Evolutionary conservation across 1,140 invertebrate genomes (phyloP).

Genomic region (Drosophila kohkoa): DNA sequence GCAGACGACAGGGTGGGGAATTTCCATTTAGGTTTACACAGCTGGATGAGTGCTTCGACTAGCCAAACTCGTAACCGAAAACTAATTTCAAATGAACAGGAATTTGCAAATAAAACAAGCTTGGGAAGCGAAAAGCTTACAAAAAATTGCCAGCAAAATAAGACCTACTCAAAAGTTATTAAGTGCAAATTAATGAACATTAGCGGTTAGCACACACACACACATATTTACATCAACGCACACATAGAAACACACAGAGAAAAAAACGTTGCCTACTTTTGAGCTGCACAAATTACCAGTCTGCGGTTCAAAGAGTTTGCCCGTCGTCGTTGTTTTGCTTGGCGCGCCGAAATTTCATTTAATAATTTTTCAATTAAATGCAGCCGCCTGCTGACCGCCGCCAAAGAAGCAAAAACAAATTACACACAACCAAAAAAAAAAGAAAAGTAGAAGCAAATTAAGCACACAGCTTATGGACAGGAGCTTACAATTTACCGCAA

Average conservation of each 20-base stretch:
- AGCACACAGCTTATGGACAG: slow-evolving; percentile 29
- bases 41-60: not conserved
- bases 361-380: slow-evolving; percentile 83
- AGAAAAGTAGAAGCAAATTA: slow-evolving; percentile 29
- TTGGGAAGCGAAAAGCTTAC: slow-evolving; percentile 1
- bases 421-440: not conserved
- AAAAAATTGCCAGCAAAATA: slow-evolving; percentile 58
- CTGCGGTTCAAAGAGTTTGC: slow-evolving; percentile 16
- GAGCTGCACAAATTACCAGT: slow-evolving; percentile 52
- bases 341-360: slow-evolving; percentile 70
- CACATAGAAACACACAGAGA: not conserved
- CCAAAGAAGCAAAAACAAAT: slow-evolving; percentile 10
- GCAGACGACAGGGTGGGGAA: slow-evolving; percentile 20
- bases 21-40: slow-evolving; percentile 23
- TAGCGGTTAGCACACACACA: slow-evolving; percentile 58
- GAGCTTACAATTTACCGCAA: slow-evolving; percentile 53
- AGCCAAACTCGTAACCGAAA: slow-evolving; percentile 66
- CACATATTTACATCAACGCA: slow-evolving; percentile 16
- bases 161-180: slow-evolving; percentile 79
- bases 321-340: slow-evolving; percentile 8
- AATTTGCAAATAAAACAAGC: slow-evolving; percentile 51
- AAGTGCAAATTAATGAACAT: slow-evolving; percentile 82
- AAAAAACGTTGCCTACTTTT: slow-evolving; percentile 59
- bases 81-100: slow-evolving; percentile 67
- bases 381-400: slow-evolving; percentile 60